These are phyloP conservation scores for Contarinia nasturtii DNA, from an alignment of 1,140 invertebrate species.

Conservation along the genomic window DNA sequence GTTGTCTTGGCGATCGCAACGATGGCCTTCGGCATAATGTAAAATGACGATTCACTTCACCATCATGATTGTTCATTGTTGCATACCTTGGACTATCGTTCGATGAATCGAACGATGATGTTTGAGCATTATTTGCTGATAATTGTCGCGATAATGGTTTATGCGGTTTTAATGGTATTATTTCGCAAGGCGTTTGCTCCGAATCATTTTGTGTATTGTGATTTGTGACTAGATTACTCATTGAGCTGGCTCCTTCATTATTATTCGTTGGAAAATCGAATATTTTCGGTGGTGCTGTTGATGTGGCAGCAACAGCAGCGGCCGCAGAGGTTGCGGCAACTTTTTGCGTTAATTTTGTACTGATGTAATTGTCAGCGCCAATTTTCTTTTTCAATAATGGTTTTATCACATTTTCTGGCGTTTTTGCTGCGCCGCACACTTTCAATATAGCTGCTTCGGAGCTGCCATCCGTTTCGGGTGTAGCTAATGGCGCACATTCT, in stretches of 20 bases:
- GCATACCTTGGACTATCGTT: background rate
- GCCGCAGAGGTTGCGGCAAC: slow-evolving; percentile 22
- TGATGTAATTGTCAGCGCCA: slow-evolving; percentile 44
- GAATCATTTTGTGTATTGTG: slow-evolving; percentile 12
- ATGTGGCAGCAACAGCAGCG: too few relatives aligned
- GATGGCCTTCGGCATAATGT: slow-evolving; percentile 10
- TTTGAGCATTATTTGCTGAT: slow-evolving; percentile 14
- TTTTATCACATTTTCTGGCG: slow-evolving; percentile 23
- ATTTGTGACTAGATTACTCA: slow-evolving; percentile 24
- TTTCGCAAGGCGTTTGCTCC: slow-evolving; percentile 5
- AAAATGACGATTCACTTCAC: slow-evolving; percentile 1
- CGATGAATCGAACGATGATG: slow-evolving; percentile 2
- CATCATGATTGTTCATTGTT: background rate
- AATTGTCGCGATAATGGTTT: slow-evolving; percentile 18
- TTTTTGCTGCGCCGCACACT: background rate
- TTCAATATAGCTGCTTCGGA: slow-evolving; percentile 20
- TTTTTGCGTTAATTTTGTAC: slow-evolving; percentile 35
- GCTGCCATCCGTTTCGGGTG: slow-evolving; percentile 36
- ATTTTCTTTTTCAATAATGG: slow-evolving; percentile 38
- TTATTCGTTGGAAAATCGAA: slow-evolving; percentile 7
- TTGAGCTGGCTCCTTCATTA: slow-evolving; percentile 19
- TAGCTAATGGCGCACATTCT: slow-evolving; percentile 30
- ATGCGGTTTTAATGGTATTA: slow-evolving; percentile 15
- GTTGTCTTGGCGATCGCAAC: slow-evolving; percentile 15
- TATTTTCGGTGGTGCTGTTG: slow-evolving; percentile 7